Percentiles rank a stretch among this genome's conserved stretches.
These are phyloP conservation scores for Cephus pulcher DNA, from an alignment of 2,888 invertebrate species.

Conservation along the genomic window DNA sequence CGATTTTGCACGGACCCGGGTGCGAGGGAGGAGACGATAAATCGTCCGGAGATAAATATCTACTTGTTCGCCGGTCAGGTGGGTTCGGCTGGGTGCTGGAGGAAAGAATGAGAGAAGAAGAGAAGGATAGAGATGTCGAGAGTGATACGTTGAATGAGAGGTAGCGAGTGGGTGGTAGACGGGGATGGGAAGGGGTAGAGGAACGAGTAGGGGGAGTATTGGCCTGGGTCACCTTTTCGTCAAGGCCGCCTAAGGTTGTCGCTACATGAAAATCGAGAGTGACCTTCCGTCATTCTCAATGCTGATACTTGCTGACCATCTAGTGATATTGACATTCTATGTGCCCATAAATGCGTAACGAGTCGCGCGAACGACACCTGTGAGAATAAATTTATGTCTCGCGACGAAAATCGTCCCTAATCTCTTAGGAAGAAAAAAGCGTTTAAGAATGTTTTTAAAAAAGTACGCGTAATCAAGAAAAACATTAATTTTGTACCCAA, in stretches of 20 bases:
- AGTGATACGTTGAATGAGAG: neutral
- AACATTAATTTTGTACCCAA: too few species aligned
- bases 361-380: neutral
- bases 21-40: conserved; percentile 19
- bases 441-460: too few species aligned
- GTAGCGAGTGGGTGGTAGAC: neutral
- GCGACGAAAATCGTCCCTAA: neutral
- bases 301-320: conserved; percentile 2
- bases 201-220: neutral
- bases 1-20: conserved; percentile 14
- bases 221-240: neutral
- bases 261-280: neutral
- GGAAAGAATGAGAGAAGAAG: neutral
- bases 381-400: neutral
- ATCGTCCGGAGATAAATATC: conserved; percentile 17
- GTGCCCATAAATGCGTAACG: neutral
- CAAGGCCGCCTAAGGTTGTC: neutral
- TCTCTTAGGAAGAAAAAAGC: too few species aligned
- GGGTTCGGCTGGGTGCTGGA: neutral
- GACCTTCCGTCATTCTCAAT: conserved; percentile 8
- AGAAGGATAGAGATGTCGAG: neutral
- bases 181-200: neutral
- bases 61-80: conserved; percentile 8
- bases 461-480: too few species aligned
- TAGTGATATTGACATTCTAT: neutral